Base-by-base conservation (phyloP, 2,888 invertebrate species). In the Galerucella calmariensis region DNA sequence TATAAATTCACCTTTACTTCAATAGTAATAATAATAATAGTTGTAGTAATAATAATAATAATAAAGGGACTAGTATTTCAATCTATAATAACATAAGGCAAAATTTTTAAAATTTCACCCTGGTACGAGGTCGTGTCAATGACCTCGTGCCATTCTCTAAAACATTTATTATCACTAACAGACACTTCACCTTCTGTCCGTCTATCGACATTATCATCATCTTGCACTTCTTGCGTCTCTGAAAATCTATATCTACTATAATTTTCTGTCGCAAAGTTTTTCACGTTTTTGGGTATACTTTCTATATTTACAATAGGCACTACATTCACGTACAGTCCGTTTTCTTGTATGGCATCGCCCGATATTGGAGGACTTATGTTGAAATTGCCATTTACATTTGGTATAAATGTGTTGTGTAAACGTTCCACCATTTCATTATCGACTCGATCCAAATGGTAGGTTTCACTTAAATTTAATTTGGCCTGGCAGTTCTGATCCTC, bases 31-130 rank as follows among this genome's bases (percentile, higher is more conserved):
- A 73, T 69, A 59, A 53, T 70, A 70, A 61, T 53, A 48, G 44
- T 68, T 24, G 14, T 62, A 56, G 10, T 56, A 56, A 56, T 56
- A 56, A 56, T 56, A 56, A 56, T 56, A 56, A 56, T 56, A 56
- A 56, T 56, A 69, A 77, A 75, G 35, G 62, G 79, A 79, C 79
- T 79, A 79, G 79, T 74, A 78, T 74, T 81, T 91, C 90, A 97
- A 93, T 97, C 97, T 89, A 97, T 94, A 88, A 97, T 94, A 89
- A 97, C 97, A 90, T 98, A 98, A 89, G 98, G 98, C 92, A 98
- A 92, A 90, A 98, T 95, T 88, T 95, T 92, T 87, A 98, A 92
- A 85, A 91, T 90, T 87, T 95, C 94, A 85, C 93, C 94, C 85
- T 94, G 92, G 83, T 91, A 92, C 77, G 95, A 92, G 84, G 91